These are phyloP conservation scores for Myripristis murdjan DNA, from an alignment of 2,797 vertebrate species.

Conservation along the genomic window DNA sequence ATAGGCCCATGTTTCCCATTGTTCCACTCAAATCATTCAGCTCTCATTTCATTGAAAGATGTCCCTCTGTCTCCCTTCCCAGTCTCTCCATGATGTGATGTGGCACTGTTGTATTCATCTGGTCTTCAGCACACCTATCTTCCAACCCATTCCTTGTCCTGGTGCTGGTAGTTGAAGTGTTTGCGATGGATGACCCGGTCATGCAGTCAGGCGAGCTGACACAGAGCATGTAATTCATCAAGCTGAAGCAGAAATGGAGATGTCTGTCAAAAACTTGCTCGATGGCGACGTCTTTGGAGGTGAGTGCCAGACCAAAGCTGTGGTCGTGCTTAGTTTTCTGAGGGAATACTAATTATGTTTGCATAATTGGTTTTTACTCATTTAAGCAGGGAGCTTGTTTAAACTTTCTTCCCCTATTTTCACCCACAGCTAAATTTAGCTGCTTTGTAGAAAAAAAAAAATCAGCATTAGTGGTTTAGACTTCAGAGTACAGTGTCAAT, in stretches of 20 bases:
- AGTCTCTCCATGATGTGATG: conserved; percentile 31
- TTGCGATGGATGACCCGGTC: conserved; percentile 7
- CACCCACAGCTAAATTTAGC: conserved; percentile 75
- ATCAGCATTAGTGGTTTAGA: conserved; percentile 64
- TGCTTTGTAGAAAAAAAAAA: conserved; percentile 64
- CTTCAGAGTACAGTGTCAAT: conserved; percentile 64
- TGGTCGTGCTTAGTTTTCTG: conserved; percentile 49
- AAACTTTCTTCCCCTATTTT: conserved; percentile 56
- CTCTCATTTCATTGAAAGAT: conserved; percentile 1
- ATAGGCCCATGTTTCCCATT: conserved; percentile 3
- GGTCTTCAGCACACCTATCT: conserved; percentile 29
- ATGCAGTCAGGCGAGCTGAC: neutral
- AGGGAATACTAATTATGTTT: conserved; percentile 73
- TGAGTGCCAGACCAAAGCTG: conserved; percentile 9
- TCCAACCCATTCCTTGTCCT: conserved; percentile 20
- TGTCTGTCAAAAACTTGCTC: conserved; percentile 18
- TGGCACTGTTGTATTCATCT: conserved; percentile 28
- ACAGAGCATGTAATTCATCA: conserved; percentile 35
- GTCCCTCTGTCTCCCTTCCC: neutral
- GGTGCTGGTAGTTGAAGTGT: conserved; percentile 16
- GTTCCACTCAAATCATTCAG: conserved; percentile 10
- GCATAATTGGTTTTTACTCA: conserved; percentile 72
- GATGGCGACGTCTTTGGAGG: conserved; percentile 47
- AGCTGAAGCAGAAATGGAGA: conserved; percentile 2
- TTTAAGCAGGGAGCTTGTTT: conserved; percentile 71